Percentiles rank a stretch among this genome's conserved stretches.
Evolutionary conservation across 2,113 vertebrate species (phyloP).

Genomic region (Alouatta palliata): DNA sequence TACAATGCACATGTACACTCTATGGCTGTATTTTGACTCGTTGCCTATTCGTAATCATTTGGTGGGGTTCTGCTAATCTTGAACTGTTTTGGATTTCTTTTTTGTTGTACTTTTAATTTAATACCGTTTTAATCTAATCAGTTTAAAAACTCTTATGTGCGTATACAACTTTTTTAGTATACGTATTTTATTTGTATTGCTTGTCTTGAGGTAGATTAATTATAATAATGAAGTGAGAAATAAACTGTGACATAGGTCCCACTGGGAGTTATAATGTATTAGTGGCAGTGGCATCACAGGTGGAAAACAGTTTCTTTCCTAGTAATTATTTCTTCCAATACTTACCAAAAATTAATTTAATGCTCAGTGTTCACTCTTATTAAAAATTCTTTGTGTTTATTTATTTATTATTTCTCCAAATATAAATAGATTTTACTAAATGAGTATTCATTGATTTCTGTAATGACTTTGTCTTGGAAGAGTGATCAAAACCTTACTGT

Average conservation of each 20-base stretch:
- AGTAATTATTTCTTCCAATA: constrained; percentile 1
- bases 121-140: not conserved
- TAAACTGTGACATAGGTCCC: not conserved
- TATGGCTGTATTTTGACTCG: not conserved
- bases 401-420: not conserved
- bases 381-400: not conserved
- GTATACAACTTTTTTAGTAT: not conserved
- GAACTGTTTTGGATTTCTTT: not conserved
- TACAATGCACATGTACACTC: not conserved
- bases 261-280: not conserved
- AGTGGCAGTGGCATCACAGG: not conserved
- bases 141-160: not conserved
- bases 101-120: not conserved
- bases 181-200: not conserved
- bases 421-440: not conserved
- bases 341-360: not conserved
- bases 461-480: not conserved
- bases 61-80: not conserved
- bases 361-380: not conserved
- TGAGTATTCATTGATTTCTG: not conserved
- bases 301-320: not conserved
- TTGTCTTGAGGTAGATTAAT: not conserved
- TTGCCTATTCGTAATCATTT: not conserved
- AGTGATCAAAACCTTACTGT: not conserved
- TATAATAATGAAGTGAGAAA: not conserved